Evolutionary conservation across 2,797 vertebrate species (phyloP), one percentile per base, ranked within the genome.

Genomic region (Poeciliopsis presidionis): DNA sequence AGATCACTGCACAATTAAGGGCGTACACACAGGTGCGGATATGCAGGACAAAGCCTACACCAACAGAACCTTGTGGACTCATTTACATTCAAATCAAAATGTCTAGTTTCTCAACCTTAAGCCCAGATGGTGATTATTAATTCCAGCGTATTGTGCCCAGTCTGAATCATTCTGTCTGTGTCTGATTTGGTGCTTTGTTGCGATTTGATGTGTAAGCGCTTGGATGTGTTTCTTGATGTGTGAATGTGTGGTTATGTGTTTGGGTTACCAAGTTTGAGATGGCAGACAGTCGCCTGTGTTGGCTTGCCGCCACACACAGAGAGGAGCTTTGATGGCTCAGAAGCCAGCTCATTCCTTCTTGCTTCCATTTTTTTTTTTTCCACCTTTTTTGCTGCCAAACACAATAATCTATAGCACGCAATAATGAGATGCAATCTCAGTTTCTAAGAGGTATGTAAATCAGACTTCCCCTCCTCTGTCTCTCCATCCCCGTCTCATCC

Each of bases 371-470:
- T 61, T 71, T 59, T 33, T 76, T 61, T 71, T 72, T 73, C 49
- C 30, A 82, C 83, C 20, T 67, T 67, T 85, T 85, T 86, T 87
- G 89, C 80, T 87, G 86, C 86, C 85, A 86, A 89, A 90, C 82
- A 91, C 87, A 91, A 94, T 94, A 93, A 95, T 93, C 89, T 86
- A 93, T 79, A 80, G 89, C 81, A 84, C 79, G 88, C 87, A 85
- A 90, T 94, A 93, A 94, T 94, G 90, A 90, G 90, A 92, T 81
- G 88, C 86, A 61, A 87, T 90, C 86, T 90, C 83, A 84, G 87
- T 93, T 93, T 93, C 83, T 73, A 86, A 85, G 86, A 89, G 75
- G 80, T 89, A 82, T 86, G 84, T 89, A 93, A 94, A 94, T 94
- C 90, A 87, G 84, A 84, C 73, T 72, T 78, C 76, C 79, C 79